phyloP scores from a whole-genome alignment of 2,113 vertebrate species.

The Bubo blakistoni region DNA sequence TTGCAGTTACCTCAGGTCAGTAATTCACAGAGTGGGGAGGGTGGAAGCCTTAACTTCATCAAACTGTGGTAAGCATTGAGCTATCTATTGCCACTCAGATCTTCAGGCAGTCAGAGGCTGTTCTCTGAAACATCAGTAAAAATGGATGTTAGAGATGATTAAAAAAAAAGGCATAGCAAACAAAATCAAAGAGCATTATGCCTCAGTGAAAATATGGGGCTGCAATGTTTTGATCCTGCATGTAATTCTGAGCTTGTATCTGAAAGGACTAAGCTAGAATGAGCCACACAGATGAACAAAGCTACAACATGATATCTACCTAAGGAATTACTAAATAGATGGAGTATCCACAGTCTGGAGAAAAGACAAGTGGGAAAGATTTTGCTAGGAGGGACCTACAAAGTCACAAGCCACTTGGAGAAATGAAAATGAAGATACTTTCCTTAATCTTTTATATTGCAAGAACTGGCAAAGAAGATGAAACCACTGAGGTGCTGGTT shows the following conservation, averaged over 20 bases:
- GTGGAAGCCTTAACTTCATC: neutral
- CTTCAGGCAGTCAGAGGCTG: neutral
- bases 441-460: neutral
- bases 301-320: neutral
- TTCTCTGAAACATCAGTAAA: neutral
- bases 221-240: neutral
- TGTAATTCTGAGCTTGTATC: neutral
- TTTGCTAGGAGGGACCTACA: neutral
- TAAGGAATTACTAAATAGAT: neutral
- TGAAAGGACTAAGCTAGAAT: neutral
- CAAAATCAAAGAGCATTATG: neutral
- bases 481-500: fast-evolving
- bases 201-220: neutral
- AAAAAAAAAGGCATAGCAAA: neutral
- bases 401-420: neutral
- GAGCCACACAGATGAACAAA: neutral
- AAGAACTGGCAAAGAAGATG: neutral
- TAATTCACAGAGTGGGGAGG: neutral
- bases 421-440: neutral
- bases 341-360: neutral
- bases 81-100: neutral
- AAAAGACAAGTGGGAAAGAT: neutral
- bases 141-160: neutral
- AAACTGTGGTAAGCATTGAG: fast-evolving
- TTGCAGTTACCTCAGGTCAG: neutral